Percentiles rank a stretch among this genome's conserved stretches.
phyloP scores from a whole-genome alignment of 2,797 vertebrate genomes.

The Catharus ustulatus region DNA sequence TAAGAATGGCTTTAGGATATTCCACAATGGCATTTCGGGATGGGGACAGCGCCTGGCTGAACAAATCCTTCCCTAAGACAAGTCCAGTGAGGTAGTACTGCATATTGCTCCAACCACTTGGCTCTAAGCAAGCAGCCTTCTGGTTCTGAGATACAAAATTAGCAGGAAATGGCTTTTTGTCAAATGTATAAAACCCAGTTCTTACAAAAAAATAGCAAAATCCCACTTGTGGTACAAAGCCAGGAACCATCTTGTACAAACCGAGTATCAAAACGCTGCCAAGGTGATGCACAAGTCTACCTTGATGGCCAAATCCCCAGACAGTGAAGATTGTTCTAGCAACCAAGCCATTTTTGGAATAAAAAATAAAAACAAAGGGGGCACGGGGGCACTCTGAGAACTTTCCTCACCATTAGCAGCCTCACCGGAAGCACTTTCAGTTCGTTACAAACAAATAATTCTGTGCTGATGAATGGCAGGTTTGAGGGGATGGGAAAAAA shows the following conservation, averaged over 20 bases:
- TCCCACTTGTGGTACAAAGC: background rate
- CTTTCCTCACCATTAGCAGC: background rate
- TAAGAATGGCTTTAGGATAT: conserved; percentile 65
- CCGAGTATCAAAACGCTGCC: background rate
- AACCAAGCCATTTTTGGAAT: conserved; percentile 27
- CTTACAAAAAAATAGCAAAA: background rate
- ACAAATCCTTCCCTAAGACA: background rate
- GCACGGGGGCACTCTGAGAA: background rate
- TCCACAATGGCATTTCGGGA: conserved; percentile 12
- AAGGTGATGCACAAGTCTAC: background rate
- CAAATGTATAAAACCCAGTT: background rate
- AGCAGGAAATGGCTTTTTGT: conserved; percentile 21
- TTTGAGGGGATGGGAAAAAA: background rate
- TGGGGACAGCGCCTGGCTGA: conserved; percentile 2
- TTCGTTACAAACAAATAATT: background rate
- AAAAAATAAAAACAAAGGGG: background rate
- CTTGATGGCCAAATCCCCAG: conserved; percentile 31
- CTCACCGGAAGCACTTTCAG: conserved; percentile 15
- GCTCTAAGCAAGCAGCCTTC: background rate
- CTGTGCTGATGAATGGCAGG: conserved; percentile 9
- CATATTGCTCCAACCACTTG: conserved; percentile 16
- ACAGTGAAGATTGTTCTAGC: conserved; percentile 63
- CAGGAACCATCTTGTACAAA: background rate
- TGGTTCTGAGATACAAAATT: background rate
- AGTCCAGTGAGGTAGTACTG: conserved; percentile 65